Base-by-base conservation (phyloP, 2,888 invertebrate genomes). In the Drosophila paucipuncta region DNA sequence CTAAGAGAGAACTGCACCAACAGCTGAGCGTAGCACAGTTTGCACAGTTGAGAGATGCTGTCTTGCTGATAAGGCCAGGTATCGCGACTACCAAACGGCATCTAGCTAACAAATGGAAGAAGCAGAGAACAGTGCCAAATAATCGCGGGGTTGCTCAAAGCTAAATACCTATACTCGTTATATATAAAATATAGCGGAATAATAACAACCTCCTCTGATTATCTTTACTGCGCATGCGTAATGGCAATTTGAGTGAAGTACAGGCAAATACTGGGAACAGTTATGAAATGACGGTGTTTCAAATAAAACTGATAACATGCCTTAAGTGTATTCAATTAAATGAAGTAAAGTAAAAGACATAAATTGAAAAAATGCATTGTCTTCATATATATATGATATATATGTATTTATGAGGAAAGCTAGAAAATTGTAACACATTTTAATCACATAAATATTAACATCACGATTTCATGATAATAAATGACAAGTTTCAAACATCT, bases 21-120 rank as follows among this genome's bases (percentile, higher is more conserved):
- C 82, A 86, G 68, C 68, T 64, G 69, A 37, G 49, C n/a, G 80
- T 87, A 85, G 70, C 49, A 83, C 82, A 83, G 71, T 75, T 60
- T 35, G 4, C 11, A 2, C 16, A 31, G 35, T n/a, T 2, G 18
- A 58, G 33, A 58, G 13, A 57, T n/a, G 13, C 25, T 59, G 28
- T 22, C 25, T 30, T 18, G 16, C 18, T 63, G 59, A 73, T 78
- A 78, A 77, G 53, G 30, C 37, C 59, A 39, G 49, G 33, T 52
- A 22, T 13, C 37, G 39, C 35, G 25, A n/a, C 18, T 47, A 22
- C 13, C 58, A 53, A 25, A 69, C 55, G 37, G 47, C 30, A 25
- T 25, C 9, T 28, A 52, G n/a, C 28, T 13, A 7, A n/a, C 11
- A 18, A 52, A 28, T 4, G 6, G 28, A 55, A 49, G n/a, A 22